Base-by-base conservation (phyloP, 2,888 invertebrate species). In the Heliothis peltigera region DNA sequence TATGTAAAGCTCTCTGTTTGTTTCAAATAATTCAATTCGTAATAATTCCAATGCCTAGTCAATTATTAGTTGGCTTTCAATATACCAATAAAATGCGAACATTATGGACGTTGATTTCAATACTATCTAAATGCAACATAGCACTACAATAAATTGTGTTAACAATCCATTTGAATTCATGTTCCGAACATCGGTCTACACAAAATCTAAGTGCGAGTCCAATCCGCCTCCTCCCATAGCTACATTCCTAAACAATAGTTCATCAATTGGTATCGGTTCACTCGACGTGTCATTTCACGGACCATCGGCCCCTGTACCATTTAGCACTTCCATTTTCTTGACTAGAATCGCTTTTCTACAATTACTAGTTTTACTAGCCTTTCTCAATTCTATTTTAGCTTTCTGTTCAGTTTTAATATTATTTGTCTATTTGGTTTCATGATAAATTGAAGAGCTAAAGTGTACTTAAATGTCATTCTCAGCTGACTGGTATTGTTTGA, bases 241-340 rank as follows among this genome's bases (percentile, higher is more conserved):
- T 78, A 82, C 83, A 86, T 85, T 84, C 83, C 84, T 83, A 88
- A 89, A 92, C 91, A 92, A 91, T 91, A 89, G 87, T 88, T 88
- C 87, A 86, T 90, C 87, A 88, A 89, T 84, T 84, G 82, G 80
- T 82, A 85, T 86, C 81, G 82, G 77, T 80, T 80, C 80, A 81
- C 55, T 77, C 81, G 80, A 84, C 81, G 81, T 81, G 76, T 84
- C 73, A 83, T 86, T 87, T 86, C 91, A 92, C 89, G 90, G 89
- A 74, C 87, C 88, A 89, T 89, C 87, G 84, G 82, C 78, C 83
- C 80, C 77, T 87, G 81, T 83, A 86, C 89, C 89, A 88, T 91
- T 91, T 91, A 91, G 90, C 89, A 88, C 88, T 89, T 87, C 88
- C 77, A 89, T 89, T 91, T 91, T 88, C 89, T 89, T 88, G 83